Base-by-base conservation (phyloP, 64 coral and sea anemone species). In the Actinia equina region DNA sequence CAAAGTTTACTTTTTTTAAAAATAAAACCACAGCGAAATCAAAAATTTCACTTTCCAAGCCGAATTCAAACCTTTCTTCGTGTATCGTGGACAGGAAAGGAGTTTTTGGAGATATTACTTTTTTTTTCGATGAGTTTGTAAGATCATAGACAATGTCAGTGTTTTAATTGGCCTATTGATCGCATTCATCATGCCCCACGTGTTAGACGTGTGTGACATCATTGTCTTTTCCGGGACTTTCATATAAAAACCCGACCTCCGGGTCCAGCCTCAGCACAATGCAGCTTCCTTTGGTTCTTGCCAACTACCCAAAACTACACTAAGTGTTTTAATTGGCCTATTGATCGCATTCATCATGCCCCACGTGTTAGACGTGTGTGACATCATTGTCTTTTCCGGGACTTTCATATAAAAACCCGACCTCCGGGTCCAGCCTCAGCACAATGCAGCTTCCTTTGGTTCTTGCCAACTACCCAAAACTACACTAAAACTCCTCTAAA, bases 371-470 rank as follows among this genome's bases (percentile, higher is more conserved):
- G 15, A 15, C 27, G n/a, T 74, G 69, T 30, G 69, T 74, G 7
- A 74, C 69, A 74, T 74, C 69, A 74, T 74, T 74, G 69, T 74
- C 69, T 74, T 74, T 74, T 74, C 13, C 69, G 8, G 69, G 69
- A 14, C 7, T 2, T 26, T 14, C 69, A 15, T 74, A 74, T 74
- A 74, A 41, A 74, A 74, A 26, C n/a, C 4, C 13, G 30, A 37
- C 30, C 30, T 37, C 30, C 30, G 30, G 30, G 30, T 37, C 30
- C 30, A 37, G 30, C 30, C 30, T 16, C 22, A 57, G 13, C 10
- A 65, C 69, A 74, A 27, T 74, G 7, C 26, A 41, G 3, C 25
- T 41, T 30, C 23, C 6, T 30, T 27, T 15, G 26, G 13, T 8
- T 19, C 19, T 8, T 10, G 1, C 25, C 14, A 41, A 74, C 8